Conservation (phyloP, 2,888 invertebrate species). For the Phytoseiulus persimilis region DNA sequence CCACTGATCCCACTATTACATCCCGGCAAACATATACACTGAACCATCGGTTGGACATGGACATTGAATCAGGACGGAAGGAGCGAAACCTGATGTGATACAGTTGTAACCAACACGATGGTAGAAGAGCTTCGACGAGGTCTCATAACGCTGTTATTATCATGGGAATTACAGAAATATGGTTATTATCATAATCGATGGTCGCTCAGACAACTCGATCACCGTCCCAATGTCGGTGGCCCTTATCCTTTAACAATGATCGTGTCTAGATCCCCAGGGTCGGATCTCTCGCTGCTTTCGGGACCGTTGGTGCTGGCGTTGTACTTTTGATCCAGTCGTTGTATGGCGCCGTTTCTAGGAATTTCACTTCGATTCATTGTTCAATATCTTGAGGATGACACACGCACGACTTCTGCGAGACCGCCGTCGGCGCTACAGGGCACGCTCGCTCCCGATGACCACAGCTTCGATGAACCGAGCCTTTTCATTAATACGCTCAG, state of each 20-base stretch:
- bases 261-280: neutral
- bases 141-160: neutral
- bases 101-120: neutral
- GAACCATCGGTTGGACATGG: neutral
- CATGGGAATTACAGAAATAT: neutral
- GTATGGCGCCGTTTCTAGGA: neutral
- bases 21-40: neutral
- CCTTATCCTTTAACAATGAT: neutral
- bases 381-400: neutral
- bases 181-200: conserved; percentile 5
- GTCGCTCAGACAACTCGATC: neutral
- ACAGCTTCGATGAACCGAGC: neutral
- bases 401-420: neutral
- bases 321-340: neutral
- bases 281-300: neutral
- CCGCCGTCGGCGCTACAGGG: neutral
- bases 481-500: neutral
- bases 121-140: neutral
- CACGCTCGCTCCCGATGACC: neutral
- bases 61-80: neutral
- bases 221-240: neutral
- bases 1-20: neutral
- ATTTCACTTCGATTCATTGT: neutral
- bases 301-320: neutral
- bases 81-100: neutral